Evolutionary conservation across 2,113 vertebrate genomes (phyloP), one percentile per base, ranked within the genome.

Genomic region (Ia io): DNA sequence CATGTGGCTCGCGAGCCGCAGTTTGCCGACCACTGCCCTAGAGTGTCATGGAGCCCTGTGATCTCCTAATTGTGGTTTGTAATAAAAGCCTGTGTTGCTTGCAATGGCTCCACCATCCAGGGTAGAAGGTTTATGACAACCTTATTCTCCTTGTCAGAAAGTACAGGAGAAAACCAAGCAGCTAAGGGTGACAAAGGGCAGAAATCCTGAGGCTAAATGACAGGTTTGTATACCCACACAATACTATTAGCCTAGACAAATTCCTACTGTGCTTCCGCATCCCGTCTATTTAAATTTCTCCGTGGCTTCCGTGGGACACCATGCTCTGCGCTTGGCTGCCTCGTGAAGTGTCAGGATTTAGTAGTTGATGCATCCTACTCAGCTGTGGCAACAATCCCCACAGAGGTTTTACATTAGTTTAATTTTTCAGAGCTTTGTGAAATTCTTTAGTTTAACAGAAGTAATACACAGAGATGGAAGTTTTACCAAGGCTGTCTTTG

Each of bases 381-480:
- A 93, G 91, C 82, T 89, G 87, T 49, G 94, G 65, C 78, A 84
- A 67, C 91, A n/a, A 73, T 79, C 93, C 85, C 97, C 79, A 61
- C 86, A 71, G 96, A 89, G 94, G 65, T 69, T 95, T 86, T 56
- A 85, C 86, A 71, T 94, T 70, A 88, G 88, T 90, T 95, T 96
- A 94, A 93, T 89, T 96, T 95, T 96, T 90, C 89, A 73, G 77
- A 89, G 61, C 74, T 89, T 88, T 76, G 84, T 61, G 82, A 92
- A 88, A 83, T 67, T 69, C 63, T 71, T 80, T 22, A 17, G 28
- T 90, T 65, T 84, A 53, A 44, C 56, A 70, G 69, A 91, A 80
- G 8, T 35, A 8, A 88, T n/a, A 10, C 44, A n/a, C 37, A 71
- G 88, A 88, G 88, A 83, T n/a, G 61, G 47, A 56, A 65, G 53